Base-by-base conservation (phyloP, 2,113 vertebrate species). In the Sciurus niger region DNA sequence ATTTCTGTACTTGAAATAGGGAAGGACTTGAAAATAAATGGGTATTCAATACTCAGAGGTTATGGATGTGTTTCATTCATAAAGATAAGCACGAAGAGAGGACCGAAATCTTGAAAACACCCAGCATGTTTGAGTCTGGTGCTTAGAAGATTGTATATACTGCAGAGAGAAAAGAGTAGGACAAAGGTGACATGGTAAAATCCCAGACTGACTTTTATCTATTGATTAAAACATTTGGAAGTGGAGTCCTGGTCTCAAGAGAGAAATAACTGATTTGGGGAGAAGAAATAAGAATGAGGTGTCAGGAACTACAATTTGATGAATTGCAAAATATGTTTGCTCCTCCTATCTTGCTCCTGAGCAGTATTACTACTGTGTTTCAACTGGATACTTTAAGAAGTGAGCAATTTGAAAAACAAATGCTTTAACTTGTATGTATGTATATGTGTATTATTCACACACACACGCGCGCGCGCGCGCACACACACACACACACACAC, bases 331-430 rank as follows among this genome's bases (percentile, higher is more conserved):
- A 85, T 32, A 20, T 2, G 28, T 68, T 37, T 84, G 30, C 83
- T 72, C 24, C 14, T 77, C 43, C n/a, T 73, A 51, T 24, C 77
- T 76, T 78, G 6, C 60, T 24, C 11, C 34, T 89, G 25, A 89
- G 9, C 88, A 80, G 8, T 84, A 14, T 55, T 55, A 20, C 25
- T 93, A 78, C 8, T 89, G 8, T 67, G 40, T 74, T 90, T 82
- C 90, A 97, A 86, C 14, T 48, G 16, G 4, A 34, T 72, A 86
- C 34, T 85, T 58, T 68, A 74, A 76, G 37, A 96, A 91, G 70
- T 76, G 20, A 91, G 22, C 43, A 25, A 73, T 87, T 84, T 84
- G 63, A 84, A 85, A 84, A 88, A 91, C 25, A 91, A 95, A 89
- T 86, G 65, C 13, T 77, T 78, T 95, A 88, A 11, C 72, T 65